Base-by-base conservation (phyloP, 2,113 vertebrate species). In the Arenaria interpres region DNA sequence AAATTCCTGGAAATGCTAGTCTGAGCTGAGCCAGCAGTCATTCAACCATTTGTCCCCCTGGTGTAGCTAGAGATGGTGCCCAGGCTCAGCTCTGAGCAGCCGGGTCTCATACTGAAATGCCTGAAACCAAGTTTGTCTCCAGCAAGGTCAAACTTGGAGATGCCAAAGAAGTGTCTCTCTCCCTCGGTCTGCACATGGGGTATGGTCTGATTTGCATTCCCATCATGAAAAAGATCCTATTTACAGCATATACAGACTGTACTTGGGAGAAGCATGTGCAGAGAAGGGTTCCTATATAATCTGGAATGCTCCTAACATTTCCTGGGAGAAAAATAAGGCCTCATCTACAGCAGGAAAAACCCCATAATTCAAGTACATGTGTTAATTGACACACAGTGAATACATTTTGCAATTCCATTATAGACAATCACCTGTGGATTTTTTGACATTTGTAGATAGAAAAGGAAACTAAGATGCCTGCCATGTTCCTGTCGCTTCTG, bases 281-380 rank as follows among this genome's bases (percentile, higher is more conserved):
- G 28, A 73, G 43, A 79, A 91, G 35, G 14, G 32, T 17, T 57
- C 7, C 27, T 81, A 15, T 60, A 20, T 64, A 59, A 10, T 56
- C 46, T 39, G 45, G 60, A 74, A 15, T 18, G 33, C 32, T 60
- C 33, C 25, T 75, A 46, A 45, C 18, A 39, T 71, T 62, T 74
- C 9, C 20, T n/a, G 13, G 41, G 24, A 74, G 46, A 37, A 79
- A 85, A 90, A 30, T 28, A 60, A 73, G 25, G 27, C 32, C 33
- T 48, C 17, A 33, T 11, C 64, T 68, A 63, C 63, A 80, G 15
- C 2, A 62, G 63, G 35, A 43, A 63, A 81, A 39, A 71, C 24
- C 0, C 0, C 1, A 4, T 53, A 28, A 86, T 73, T 19, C 37
- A 69, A 62, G 37, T 30, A 48, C 15, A 30, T 1, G 0, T 43